phyloP scores from a whole-genome alignment of 2,888 invertebrate species.

The Amphimallon solstitiale region DNA sequence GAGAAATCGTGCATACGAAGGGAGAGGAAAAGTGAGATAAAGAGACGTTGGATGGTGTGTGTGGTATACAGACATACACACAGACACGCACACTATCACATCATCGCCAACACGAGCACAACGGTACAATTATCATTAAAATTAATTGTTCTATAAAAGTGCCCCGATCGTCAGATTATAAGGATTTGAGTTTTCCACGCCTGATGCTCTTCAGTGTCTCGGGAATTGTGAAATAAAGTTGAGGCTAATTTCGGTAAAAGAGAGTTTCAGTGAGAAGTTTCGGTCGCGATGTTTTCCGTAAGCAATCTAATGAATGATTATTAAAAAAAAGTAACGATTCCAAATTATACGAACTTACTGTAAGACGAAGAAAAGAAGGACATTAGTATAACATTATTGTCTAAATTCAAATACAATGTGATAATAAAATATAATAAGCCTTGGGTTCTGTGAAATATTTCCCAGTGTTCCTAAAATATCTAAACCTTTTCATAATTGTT shows the following conservation, averaged over 20 bases:
- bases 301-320: too few relatives aligned
- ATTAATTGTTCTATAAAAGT: constrained; percentile 35
- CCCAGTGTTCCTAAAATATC: too few relatives aligned
- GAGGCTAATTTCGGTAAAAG: background rate
- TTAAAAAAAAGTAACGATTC: too few relatives aligned
- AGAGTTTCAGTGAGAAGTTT: background rate
- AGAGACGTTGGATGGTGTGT: background rate
- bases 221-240: background rate
- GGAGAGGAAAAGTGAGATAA: background rate
- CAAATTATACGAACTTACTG: too few relatives aligned
- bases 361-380: too few relatives aligned
- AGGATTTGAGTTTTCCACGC: background rate
- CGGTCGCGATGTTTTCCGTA: constrained; percentile 3
- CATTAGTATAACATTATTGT: too few relatives aligned
- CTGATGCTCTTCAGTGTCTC: background rate
- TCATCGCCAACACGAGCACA: background rate
- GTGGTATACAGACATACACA: background rate
- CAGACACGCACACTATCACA: background rate
- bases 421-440: too few relatives aligned
- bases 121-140: constrained; percentile 38
- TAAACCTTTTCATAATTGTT: too few relatives aligned
- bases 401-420: too few relatives aligned
- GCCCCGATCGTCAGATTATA: constrained; percentile 1
- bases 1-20: too few relatives aligned
- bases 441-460: too few relatives aligned